phyloP scores from a whole-genome alignment of 2,888 invertebrate genomes.

The Drosophila acutilabella region DNA sequence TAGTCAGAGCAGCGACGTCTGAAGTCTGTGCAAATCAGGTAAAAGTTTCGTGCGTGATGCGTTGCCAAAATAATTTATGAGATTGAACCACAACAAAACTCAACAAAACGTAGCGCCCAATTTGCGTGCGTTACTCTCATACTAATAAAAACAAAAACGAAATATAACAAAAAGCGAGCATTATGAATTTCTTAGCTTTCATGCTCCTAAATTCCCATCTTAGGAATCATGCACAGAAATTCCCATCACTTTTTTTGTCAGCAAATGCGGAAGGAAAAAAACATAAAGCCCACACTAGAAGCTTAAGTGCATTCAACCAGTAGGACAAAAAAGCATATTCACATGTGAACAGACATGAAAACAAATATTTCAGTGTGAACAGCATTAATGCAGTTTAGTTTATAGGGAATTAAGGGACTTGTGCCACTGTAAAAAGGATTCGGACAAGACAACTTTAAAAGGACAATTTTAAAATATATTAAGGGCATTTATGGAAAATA shows the following conservation, averaged over 20 bases:
- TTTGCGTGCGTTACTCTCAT: slow-evolving; percentile 65
- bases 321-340: not conserved
- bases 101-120: slow-evolving; percentile 66
- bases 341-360: not conserved
- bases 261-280: slow-evolving; percentile 11
- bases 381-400: not conserved
- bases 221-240: slow-evolving; percentile 15
- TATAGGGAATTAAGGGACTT: not conserved
- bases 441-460: too few relatives aligned
- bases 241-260: slow-evolving; percentile 46
- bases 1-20: not conserved
- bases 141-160: slow-evolving; percentile 34
- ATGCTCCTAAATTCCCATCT: slow-evolving; percentile 47
- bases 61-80: slow-evolving; percentile 84
- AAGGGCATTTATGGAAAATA: too few relatives aligned
- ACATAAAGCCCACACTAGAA: slow-evolving; percentile 15
- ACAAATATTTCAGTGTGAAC: not conserved
- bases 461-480: too few relatives aligned
- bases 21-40: slow-evolving; percentile 59
- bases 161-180: not conserved
- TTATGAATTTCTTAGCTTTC: slow-evolving; percentile 25
- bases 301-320: slow-evolving; percentile 12
- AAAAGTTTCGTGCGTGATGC: slow-evolving; percentile 83
- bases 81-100: slow-evolving; percentile 76
- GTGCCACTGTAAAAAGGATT: too few relatives aligned